Base-by-base conservation (phyloP, 2,113 vertebrate genomes). In the Mormoops blainvillei region DNA sequence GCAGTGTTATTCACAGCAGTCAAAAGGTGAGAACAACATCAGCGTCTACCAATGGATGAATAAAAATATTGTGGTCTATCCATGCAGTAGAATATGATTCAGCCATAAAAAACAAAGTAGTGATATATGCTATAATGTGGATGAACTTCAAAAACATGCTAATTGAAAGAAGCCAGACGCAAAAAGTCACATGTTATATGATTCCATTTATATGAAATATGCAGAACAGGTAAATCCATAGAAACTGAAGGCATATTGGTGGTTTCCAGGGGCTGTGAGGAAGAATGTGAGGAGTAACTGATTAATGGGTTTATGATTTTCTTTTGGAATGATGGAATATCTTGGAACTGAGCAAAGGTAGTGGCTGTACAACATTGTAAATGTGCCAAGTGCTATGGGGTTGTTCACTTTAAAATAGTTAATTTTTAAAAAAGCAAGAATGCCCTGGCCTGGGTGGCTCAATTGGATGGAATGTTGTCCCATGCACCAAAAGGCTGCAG, bases 111-210 rank as follows among this genome's bases (percentile, higher is more conserved):
- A 74, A 84, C 16, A 0, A 48, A 18, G 10, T 16, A 4, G 54
- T 11, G 19, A 58, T 5, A 26, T 4, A 61, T 2, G 10, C 26
- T 77, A 5, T 7, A 1, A 4, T 8, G 1, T 31, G 33, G 10
- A 26, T 43, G 16, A 41, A 58, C 38, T 24, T 74, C 31, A 18
- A 36, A 78, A 74, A 74, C 31, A 12, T 58, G 15, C 33, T 48
- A 5, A 8, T 3, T 3, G 4, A 38, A 48, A 54, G 56, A 89
- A 41, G 36, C 33, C 38, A 45, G 38, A 15, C 22, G 5, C 11
- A 26, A 41, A n/a, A n/a, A 9, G 19, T 33, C 18, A 41, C 24
- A 3, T 2, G 2, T 73, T 24, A 18, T 7, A 5, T 10, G 28
- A 56, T 43, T 83, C 22, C 6, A 19, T 28, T 15, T 48, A 10